A percentile compares a stretch with the other conserved stretches of the same genome.
phyloP scores from a whole-genome alignment of 2,113 vertebrate genomes.

The Epinephelus fuscoguttatus region DNA sequence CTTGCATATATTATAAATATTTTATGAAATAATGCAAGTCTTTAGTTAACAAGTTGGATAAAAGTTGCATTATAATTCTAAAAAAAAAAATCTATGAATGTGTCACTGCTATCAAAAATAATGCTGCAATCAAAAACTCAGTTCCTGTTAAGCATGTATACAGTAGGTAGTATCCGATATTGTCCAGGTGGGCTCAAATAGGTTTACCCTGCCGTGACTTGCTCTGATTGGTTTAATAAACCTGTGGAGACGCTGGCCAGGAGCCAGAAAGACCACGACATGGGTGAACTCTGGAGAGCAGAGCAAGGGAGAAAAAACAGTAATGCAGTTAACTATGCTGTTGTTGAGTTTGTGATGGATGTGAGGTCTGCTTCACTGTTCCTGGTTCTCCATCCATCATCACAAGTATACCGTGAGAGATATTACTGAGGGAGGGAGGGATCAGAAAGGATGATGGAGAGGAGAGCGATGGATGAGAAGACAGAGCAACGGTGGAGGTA shows the following conservation, averaged over 20 bases:
- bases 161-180: neutral
- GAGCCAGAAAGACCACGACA: constrained; percentile 20
- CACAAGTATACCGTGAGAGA: constrained; percentile 56
- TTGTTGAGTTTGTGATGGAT: constrained; percentile 76
- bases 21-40: neutral
- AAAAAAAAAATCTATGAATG: neutral
- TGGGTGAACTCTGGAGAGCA: constrained; percentile 41
- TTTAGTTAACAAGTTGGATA: neutral
- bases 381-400: constrained; percentile 73
- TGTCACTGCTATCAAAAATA: neutral
- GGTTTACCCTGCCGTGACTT: neutral
- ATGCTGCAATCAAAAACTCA: neutral
- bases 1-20: neutral
- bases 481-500: constrained; percentile 14
- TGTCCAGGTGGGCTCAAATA: neutral
- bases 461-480: constrained; percentile 19
- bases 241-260: neutral
- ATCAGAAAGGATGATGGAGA: constrained; percentile 57
- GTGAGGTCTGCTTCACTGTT: constrained; percentile 54
- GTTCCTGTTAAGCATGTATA: neutral
- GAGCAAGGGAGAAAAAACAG: constrained; percentile 23
- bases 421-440: constrained; percentile 69
- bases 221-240: constrained; percentile 28
- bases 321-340: constrained; percentile 67
- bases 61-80: neutral